Base-by-base conservation (phyloP, 2,113 vertebrate species). In the Trogon surrucura region DNA sequence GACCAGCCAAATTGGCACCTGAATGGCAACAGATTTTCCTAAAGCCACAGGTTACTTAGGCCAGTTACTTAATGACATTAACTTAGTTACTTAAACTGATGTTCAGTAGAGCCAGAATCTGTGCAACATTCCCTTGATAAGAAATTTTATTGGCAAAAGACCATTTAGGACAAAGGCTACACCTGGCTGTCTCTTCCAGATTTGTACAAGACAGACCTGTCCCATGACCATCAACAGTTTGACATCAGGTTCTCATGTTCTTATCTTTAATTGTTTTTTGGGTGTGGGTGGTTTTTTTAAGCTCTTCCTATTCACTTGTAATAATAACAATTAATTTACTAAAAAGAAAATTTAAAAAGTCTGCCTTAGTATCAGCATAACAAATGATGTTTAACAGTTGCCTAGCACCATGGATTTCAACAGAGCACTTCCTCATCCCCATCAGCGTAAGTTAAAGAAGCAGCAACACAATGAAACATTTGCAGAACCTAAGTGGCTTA, bases 341-440 rank as follows among this genome's bases (percentile, higher is more conserved):
- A 41, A 67, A 81, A 85, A 90, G 10, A 47, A 81, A 73, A 57
- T 36, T 17, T 82, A 64, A 67, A 32, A 64, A 36, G 2, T 62
- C 56, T 95, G 30, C 64, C 61, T 88, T 83, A 90, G 66, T 77
- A 66, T 21, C 70, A 12, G 11, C 41, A 51, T 60, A 44, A 47
- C 75, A 92, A 86, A 54, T 21, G 16, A 73, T 38, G 32, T 47
- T 78, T 51, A 91, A 78, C 25, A 15, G 72, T 91, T 94, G 75
- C 56, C 44, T 94, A 83, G 75, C 80, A 86, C 67, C n/a, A 22
- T 12, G 18, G 60, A 74, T 84, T 96, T 92, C 80, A 91, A 71
- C 12, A 67, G 29, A 91, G 7, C 60, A 56, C 74, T 86, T 94
- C 61, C 67, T 93, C 85, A 80, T 62, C 17, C 30, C 34, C 12